Evolutionary conservation across 2,888 invertebrate species (phyloP).

Genomic region (Pemphredon lugubris): DNA sequence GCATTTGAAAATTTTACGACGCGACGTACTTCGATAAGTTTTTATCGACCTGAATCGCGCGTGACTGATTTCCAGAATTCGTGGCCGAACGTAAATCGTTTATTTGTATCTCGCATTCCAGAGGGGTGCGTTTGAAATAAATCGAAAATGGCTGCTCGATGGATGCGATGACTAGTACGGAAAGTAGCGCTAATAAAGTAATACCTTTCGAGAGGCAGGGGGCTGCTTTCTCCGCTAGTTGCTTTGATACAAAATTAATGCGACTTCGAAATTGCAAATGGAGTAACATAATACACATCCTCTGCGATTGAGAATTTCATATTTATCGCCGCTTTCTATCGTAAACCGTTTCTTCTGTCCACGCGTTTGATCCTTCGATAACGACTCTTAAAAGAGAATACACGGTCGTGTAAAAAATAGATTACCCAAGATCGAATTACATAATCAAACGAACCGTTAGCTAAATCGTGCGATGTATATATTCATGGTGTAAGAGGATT

Average conservation of each 20-base stretch:
- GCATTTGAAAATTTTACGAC: no score
- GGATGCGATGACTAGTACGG: no score
- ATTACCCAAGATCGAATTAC: conserved; percentile 13
- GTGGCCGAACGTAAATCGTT: no score
- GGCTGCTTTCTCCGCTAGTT: conserved; percentile 42
- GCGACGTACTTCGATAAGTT: no score
- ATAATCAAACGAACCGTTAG: conserved; percentile 18
- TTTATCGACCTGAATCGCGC: no score
- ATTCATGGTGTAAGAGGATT: conserved; percentile 11
- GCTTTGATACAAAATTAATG: conserved; percentile 34
- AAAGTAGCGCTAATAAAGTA: conserved; percentile 29
- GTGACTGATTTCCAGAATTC: no score
- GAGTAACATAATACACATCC: conserved; percentile 28
- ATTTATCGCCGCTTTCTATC: conserved; percentile 29
- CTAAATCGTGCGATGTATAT: conserved; percentile 7
- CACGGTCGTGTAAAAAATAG: background rate
- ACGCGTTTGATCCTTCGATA: no score
- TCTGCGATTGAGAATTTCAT: conserved; percentile 13
- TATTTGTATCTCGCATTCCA: no score
- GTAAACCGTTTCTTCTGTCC: background rate
- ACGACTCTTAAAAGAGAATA: no score
- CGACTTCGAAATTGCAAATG: conserved; percentile 21
- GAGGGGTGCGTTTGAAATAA: no score
- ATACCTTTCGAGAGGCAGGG: conserved; percentile 20
- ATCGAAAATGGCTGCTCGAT: no score